A percentile compares a stretch with the other conserved stretches of the same genome.
phyloP scores from a whole-genome alignment of 2,888 invertebrate genomes.

The Digitonthophagus gazella region DNA sequence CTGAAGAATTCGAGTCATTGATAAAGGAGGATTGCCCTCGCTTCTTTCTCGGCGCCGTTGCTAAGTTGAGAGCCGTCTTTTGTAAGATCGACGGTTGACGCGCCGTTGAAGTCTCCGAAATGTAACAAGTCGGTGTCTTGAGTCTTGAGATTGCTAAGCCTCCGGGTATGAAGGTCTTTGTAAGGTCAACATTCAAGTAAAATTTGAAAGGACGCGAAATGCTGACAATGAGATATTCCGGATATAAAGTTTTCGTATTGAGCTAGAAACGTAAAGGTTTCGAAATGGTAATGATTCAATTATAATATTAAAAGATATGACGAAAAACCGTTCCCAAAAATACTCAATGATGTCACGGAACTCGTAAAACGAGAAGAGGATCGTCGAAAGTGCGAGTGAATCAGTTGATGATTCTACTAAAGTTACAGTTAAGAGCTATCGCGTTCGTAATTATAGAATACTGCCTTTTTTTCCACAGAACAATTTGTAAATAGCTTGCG shows the following conservation, averaged over 20 bases:
- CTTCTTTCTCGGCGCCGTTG: not conserved
- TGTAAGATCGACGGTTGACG: not conserved
- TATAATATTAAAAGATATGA: not conserved
- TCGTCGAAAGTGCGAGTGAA: not conserved
- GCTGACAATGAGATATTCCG: too few species aligned
- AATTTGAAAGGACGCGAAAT: too few species aligned
- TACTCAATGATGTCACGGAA: not conserved
- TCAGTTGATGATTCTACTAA: not conserved
- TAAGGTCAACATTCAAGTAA: not conserved
- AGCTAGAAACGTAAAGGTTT: too few species aligned
- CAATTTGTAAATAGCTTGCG: not conserved
- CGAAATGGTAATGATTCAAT: not conserved
- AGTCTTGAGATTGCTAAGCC: not conserved
- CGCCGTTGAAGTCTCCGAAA: not conserved
- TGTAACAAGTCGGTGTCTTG: not conserved
- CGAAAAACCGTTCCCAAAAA: not conserved
- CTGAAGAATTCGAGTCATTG: not conserved
- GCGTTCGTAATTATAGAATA: not conserved
- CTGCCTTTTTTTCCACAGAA: not conserved
- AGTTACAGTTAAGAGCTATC: not conserved
- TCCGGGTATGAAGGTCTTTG: not conserved
- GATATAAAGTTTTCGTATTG: too few species aligned
- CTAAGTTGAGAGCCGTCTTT: not conserved
- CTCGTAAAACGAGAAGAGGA: not conserved
- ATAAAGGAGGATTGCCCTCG: not conserved